Evolutionary conservation across 2,888 invertebrate species (phyloP), one percentile per base, ranked within the genome.

Genomic region (Callinectes sapidus): DNA sequence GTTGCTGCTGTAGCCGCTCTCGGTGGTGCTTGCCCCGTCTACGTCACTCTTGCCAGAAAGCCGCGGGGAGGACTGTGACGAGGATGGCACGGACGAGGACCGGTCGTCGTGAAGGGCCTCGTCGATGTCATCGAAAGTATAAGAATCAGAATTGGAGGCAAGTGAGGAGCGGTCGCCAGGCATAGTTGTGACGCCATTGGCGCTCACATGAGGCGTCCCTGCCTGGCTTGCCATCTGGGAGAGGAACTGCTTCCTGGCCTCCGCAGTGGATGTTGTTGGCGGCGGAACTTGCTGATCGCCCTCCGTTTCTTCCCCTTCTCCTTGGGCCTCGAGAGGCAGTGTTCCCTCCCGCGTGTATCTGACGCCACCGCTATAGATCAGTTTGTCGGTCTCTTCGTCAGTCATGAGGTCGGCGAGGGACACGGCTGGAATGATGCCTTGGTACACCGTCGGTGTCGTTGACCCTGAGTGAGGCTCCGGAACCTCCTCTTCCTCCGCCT

Each of bases 51-150:
- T 85, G 54, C 92, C 94, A 1, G 94, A 92, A 32, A 94, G 92
- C 88, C 94, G 86, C 23, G 94, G 93, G 28, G 94, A 92, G 10
- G 91, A 94, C 91, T 92, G 94, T 39, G 94, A 94, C 16, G 92
- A 94, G 16, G 94, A 94, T 16, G 94, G 93, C 16, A 92, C 94
- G 16, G 95, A 92, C 35, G 93, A 92, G 1, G 94, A 94, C 35
- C 94, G 92, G 39, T 96, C 96, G 48, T 96, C 96, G 91, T 97
- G 96, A 91, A 97, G 95, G 8, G 96, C 97, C 86, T 97, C 97
- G 94, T 97, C 97, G 89, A 96, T 96, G 95, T 97, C 97, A 94
- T 97, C 97, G 95, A 97, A 95, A 95, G 97, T 97, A 95, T 97
- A 97, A 77, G 97, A 95, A 85, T 95, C 94, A 32, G 93, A 93